Evolutionary conservation across 2,888 invertebrate species (phyloP).

Genomic region (Cordylochernes scorpioides): DNA sequence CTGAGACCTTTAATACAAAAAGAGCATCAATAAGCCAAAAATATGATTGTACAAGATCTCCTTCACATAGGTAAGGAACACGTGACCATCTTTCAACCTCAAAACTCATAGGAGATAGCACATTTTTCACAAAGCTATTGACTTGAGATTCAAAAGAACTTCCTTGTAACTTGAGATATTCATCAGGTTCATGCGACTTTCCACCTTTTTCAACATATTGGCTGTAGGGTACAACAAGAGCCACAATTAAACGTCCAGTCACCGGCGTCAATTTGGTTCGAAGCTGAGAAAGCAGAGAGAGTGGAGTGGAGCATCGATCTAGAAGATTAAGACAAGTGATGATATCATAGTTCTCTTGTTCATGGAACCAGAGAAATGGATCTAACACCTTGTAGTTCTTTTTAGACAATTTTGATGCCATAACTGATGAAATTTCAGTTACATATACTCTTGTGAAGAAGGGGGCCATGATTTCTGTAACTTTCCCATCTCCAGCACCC

Average conservation of each 20-base stretch:
- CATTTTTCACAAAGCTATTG: constrained; percentile 33
- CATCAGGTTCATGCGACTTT: constrained; percentile 17
- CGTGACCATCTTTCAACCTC: constrained; percentile 53
- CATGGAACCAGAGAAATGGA: too few species aligned
- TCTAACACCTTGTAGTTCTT: constrained; percentile 53
- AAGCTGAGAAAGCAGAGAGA: constrained; percentile 46
- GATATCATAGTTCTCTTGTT: constrained; percentile 34
- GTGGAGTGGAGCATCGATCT: constrained; percentile 67
- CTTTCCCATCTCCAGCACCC: constrained; percentile 85
- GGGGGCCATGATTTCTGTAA: constrained; percentile 48
- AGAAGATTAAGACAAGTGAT: constrained; percentile 73
- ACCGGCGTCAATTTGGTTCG: constrained; percentile 38
- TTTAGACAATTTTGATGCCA: constrained; percentile 48
- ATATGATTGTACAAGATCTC: too few species aligned
- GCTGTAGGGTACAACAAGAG: constrained; percentile 70
- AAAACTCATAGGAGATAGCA: constrained; percentile 40
- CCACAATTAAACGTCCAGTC: constrained; percentile 46
- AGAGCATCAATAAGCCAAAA: constrained; percentile 68
- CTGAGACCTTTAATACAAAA: constrained; percentile 33
- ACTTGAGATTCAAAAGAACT: constrained; percentile 37
- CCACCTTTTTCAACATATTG: constrained; percentile 67
- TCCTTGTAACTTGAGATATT: constrained; percentile 21
- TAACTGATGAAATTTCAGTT: constrained; percentile 69
- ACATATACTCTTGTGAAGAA: constrained; percentile 47
- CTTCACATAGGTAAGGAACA: too few species aligned